These are phyloP conservation scores for Meles meles DNA, from an alignment of 2,113 vertebrate genomes.

Conservation along the genomic window DNA sequence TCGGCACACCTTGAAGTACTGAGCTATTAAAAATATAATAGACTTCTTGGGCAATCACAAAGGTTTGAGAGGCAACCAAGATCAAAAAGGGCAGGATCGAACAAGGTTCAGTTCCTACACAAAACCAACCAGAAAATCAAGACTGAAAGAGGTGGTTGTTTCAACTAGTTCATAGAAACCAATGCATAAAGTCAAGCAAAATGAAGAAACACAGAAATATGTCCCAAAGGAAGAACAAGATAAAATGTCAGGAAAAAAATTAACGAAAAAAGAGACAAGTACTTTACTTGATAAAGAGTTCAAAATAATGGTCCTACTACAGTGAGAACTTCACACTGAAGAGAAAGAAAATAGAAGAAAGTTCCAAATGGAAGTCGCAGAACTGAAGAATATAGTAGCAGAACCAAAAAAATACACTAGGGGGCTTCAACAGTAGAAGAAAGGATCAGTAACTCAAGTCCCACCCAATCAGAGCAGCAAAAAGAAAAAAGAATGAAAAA, in stretches of 20 bases:
- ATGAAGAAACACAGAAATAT: not conserved
- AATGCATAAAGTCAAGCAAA: not conserved
- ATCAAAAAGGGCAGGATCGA: not conserved
- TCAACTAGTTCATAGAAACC: not conserved
- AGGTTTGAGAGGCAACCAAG: not conserved
- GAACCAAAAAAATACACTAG: not conserved
- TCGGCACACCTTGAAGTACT: not conserved
- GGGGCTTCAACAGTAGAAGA: not conserved
- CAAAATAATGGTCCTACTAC: not conserved
- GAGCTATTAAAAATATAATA: not conserved
- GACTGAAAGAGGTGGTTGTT: not conserved
- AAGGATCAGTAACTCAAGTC: not conserved
- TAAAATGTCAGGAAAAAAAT: not conserved
- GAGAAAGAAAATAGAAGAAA: not conserved
- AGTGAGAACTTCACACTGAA: not conserved
- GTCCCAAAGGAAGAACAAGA: not conserved
- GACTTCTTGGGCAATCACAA: not conserved
- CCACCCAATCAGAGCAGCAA: not conserved
- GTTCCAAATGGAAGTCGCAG: not conserved
- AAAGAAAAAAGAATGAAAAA: not conserved
- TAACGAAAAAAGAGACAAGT: not conserved
- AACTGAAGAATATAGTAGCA: not conserved
- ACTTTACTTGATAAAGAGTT: not conserved
- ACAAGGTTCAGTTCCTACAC: not conserved
- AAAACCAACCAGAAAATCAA: not conserved